phyloP scores from a whole-genome alignment of 1,140 invertebrate species.

The Linepithema humile region DNA sequence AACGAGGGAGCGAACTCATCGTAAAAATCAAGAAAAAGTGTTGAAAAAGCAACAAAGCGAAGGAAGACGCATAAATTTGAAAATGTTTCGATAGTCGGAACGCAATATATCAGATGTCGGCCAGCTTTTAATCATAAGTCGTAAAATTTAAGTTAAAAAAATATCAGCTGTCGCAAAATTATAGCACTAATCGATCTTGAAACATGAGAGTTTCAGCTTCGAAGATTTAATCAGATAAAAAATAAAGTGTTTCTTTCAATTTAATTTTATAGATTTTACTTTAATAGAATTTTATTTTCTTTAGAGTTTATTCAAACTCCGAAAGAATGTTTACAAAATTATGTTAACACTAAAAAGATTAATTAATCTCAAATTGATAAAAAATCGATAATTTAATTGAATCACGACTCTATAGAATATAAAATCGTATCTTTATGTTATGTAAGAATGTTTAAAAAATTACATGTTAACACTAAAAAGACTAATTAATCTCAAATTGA shows the following conservation, averaged over 20 bases:
- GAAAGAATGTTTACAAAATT: neutral
- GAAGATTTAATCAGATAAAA: neutral
- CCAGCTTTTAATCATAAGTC: neutral
- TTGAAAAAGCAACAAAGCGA: neutral
- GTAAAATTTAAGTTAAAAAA: neutral
- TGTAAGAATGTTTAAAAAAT: neutral
- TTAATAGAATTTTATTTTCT: neutral
- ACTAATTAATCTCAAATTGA: neutral
- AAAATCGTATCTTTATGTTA: no score
- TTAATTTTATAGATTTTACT: neutral
- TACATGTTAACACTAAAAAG: neutral
- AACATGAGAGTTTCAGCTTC: neutral
- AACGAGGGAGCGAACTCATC: neutral
- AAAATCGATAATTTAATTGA: no score
- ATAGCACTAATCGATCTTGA: neutral
- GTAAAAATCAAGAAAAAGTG: neutral
- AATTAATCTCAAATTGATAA: neutral
- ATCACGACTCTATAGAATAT: no score
- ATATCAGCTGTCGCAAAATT: neutral
- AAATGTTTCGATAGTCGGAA: neutral
- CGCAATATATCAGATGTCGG: neutral
- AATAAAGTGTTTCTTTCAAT: neutral
- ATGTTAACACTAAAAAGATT: neutral
- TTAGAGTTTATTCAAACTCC: constrained; percentile 1
- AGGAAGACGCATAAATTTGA: constrained; percentile 25